Evolutionary conservation across 1,140 invertebrate species (phyloP).

Genomic region (Kradibia gibbosae): DNA sequence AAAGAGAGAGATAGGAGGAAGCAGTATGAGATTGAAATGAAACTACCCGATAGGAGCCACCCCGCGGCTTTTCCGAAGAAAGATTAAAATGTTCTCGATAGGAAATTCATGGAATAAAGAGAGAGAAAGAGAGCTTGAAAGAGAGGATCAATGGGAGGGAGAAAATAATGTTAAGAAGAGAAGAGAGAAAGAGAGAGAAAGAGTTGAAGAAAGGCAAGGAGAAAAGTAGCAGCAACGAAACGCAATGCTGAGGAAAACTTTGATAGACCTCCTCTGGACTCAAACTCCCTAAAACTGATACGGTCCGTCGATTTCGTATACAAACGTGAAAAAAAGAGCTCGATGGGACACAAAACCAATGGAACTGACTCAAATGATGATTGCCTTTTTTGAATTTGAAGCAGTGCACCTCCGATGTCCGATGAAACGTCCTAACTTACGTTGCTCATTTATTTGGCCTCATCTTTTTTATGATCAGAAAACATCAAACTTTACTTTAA

Average conservation of each 20-base stretch:
- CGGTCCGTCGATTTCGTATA: conserved; percentile 51
- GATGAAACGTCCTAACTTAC: conserved; percentile 25
- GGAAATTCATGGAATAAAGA: conserved; percentile 41
- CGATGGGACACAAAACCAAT: conserved; percentile 39
- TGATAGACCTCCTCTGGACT: conserved; percentile 6
- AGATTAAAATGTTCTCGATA: conserved; percentile 67
- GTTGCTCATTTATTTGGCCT: neutral
- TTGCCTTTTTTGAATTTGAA: conserved; percentile 50
- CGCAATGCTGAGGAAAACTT: conserved; percentile 33
- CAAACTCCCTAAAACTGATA: conserved; percentile 45
- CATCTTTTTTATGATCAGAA: conserved; percentile 17
- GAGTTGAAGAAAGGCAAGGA: conserved; percentile 10
- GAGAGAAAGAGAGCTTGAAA: neutral
- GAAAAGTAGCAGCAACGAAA: conserved; percentile 19
- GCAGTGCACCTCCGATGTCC: conserved; percentile 1
- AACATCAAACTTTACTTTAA: neutral
- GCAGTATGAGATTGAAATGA: conserved; percentile 65
- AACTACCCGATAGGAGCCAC: conserved; percentile 65
- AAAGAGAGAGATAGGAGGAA: neutral
- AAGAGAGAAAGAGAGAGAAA: neutral
- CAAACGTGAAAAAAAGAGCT: conserved; percentile 46
- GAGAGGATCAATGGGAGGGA: conserved; percentile 4
- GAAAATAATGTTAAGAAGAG: conserved; percentile 24
- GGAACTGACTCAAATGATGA: conserved; percentile 37
- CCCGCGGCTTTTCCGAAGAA: conserved; percentile 67